Base-by-base conservation (phyloP, 2,113 vertebrate genomes). In the Oostethus manadensis region DNA sequence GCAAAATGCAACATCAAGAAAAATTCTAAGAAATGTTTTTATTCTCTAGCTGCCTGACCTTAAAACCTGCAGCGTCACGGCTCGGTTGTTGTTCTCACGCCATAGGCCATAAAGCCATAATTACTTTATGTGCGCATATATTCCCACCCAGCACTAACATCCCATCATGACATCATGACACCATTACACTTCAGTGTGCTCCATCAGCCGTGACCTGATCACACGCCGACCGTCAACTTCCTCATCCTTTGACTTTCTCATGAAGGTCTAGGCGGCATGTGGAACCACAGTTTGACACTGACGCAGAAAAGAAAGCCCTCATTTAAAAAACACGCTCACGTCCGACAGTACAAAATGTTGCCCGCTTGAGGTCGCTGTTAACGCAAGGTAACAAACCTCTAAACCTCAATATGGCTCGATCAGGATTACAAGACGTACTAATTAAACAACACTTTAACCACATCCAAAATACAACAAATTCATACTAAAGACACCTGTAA, bases 191-290 rank as follows among this genome's bases (percentile, higher is more conserved):
- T 74, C 48, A 75, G 47, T 55, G 74, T 20, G 78, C 68, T 73
- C 68, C 11, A 42, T 82, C 78, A 75, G 64, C 86, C 83, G 56
- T 75, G 84, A 77, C 84, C 44, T 74, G 83, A 86, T 85, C 83
- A 81, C 77, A 82, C 70, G 45, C 53, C 23, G 61, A 33, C 53
- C 2, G 26, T 44, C 65, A 7, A 5, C 8, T 48, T 56, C 10
- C 53, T 42, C 11, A 17, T 21, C 65, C 76, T 78, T 76, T 73
- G 66, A 60, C 60, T 74, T 81, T 86, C 77, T 81, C 82, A 79
- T 70, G 62, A 56, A 58, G 20, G 21, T 14, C 42, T 35, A 15
- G 29, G 43, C 29, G 62, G 48, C 60, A 62, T 22, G 18, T 51
- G 35, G 13, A 29, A 11, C 6, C 21, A 38, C 13, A n/a, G 15